These are phyloP conservation scores for Leucoraja erinaceus DNA, from an alignment of 2,113 vertebrate species.

Conservation along the genomic window DNA sequence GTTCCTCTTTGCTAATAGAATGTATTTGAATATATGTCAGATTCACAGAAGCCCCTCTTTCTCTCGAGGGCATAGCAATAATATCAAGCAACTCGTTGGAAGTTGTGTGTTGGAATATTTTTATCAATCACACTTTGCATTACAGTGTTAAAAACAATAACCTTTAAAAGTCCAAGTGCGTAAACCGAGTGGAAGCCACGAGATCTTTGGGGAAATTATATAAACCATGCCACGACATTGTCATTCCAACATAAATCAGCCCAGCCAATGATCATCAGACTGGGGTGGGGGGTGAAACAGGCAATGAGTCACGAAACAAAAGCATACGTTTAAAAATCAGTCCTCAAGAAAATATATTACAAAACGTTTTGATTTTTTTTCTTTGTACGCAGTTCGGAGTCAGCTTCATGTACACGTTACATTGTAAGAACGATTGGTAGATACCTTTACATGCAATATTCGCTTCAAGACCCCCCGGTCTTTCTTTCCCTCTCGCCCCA, in stretches of 20 bases:
- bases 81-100: neutral
- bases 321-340: slow-evolving; percentile 5
- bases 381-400: neutral
- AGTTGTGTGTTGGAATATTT: neutral
- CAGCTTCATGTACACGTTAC: neutral
- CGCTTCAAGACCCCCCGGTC: neutral
- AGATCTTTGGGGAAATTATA: neutral
- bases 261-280: neutral
- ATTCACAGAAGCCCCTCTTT: neutral
- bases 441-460: neutral
- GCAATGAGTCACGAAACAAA: neutral
- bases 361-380: neutral
- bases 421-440: neutral
- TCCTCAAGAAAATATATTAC: slow-evolving; percentile 19
- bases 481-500: neutral
- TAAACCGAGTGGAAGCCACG: neutral
- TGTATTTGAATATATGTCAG: neutral
- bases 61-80: neutral
- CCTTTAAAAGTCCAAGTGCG: neutral
- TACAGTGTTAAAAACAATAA: slow-evolving; percentile 27
- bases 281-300: neutral
- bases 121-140: slow-evolving; percentile 9
- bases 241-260: neutral
- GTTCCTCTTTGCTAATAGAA: neutral
- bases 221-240: neutral